Evolutionary conservation across 2,888 invertebrate genomes (phyloP).

Genomic region (Drosophila stalkeri): DNA sequence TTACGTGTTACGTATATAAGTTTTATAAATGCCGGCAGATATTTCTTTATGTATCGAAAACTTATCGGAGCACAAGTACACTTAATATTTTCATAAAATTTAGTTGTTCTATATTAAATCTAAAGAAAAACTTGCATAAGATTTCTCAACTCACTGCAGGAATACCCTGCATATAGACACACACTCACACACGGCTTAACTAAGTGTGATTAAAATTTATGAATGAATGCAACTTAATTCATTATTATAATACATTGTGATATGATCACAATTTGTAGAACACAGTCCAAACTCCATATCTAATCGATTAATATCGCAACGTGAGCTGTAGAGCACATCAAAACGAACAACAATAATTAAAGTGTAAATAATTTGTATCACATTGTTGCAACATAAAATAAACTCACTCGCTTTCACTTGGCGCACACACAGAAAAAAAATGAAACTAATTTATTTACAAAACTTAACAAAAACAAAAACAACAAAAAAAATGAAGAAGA

Average conservation of each 20-base stretch:
- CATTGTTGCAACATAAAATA: slow-evolving; percentile 9
- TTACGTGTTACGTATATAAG: no score
- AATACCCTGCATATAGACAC: no score
- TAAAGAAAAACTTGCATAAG: no score
- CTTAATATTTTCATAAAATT: no score
- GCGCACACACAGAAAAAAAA: slow-evolving; percentile 46
- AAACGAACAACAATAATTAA: background rate
- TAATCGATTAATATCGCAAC: background rate
- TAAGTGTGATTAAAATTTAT: no score
- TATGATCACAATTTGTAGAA: background rate
- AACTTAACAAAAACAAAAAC: slow-evolving; percentile 11
- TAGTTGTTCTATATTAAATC: no score
- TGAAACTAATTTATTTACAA: slow-evolving; percentile 12
- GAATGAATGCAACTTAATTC: background rate
- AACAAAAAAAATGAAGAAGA: background rate
- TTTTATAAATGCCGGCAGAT: no score
- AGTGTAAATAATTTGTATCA: background rate
- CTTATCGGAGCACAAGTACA: no score
- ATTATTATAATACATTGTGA: background rate
- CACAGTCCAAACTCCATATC: background rate
- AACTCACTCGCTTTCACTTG: slow-evolving; percentile 65
- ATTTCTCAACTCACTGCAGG: no score
- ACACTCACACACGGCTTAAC: background rate
- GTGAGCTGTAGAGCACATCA: background rate
- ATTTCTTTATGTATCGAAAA: no score